Base-by-base conservation (phyloP, 2,113 vertebrate species). In the Coturnix japonica region DNA sequence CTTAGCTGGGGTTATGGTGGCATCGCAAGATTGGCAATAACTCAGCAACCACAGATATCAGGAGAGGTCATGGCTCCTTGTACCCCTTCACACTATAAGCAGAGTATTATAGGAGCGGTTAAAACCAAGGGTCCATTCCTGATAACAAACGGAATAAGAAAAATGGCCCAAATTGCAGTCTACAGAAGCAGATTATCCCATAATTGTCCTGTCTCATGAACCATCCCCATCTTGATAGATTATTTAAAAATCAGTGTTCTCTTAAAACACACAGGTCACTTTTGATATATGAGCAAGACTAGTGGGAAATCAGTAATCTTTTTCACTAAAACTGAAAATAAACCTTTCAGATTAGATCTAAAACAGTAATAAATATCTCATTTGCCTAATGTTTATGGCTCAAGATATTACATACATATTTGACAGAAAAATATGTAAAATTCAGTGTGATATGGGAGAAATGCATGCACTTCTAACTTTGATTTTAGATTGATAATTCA, bases 401-500 rank as follows among this genome's bases (percentile, higher is more conserved):
- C 4, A 1, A 82, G 33, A 66, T 72, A 80, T 90, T 74, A 73
- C 63, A 19, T 56, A 31, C 17, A 31, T 56, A 31, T 56, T 31
- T 31, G 26, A 56, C 17, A 31, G 31, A 56, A 31, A 93, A 88
- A 80, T 28, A 53, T 64, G 46, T 89, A 93, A 95, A 94, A 93
- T 95, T 77, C 74, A 95, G 41, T 53, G 72, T 89, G 61, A 53
- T 60, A 77, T 73, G 31, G 54, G 31, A 91, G 86, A 95, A 97
- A 83, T 13, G 22, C 59, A 54, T 64, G 39, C 28, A 43, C 43
- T 96, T 96, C 87, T 91, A 60, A 63, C 93, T 94, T 86, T 81
- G 64, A 75, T 93, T 96, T 56, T 87, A 88, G 96, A 94, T 37
- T 85, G 71, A 82, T 90, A 93, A 93, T 95, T 95, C 73, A 85